These are phyloP conservation scores for Microtus richardsoni DNA, from an alignment of 2,113 vertebrate genomes.

Conservation along the genomic window DNA sequence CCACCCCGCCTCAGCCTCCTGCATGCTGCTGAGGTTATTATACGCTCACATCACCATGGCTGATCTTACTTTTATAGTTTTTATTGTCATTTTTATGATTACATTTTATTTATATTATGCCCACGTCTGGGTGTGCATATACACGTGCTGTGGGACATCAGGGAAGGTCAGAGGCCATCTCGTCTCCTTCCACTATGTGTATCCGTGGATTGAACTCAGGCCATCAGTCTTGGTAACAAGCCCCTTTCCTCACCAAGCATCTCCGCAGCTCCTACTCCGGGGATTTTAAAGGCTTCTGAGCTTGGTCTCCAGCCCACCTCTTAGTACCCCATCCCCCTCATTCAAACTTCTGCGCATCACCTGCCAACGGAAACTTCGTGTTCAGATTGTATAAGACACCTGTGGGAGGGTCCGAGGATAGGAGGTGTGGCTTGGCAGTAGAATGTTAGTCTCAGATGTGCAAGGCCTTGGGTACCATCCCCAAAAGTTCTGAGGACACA, in stretches of 20 bases:
- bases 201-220: too few species aligned
- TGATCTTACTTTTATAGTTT: background rate
- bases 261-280: background rate
- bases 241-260: background rate
- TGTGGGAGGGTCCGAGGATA: conserved; percentile 13
- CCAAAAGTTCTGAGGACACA: conserved; percentile 21
- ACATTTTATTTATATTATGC: background rate
- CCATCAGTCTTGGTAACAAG: background rate
- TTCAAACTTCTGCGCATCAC: background rate
- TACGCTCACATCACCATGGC: background rate
- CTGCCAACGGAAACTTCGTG: background rate
- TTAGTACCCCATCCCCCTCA: conserved; percentile 12
- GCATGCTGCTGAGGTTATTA: background rate
- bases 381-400: background rate
- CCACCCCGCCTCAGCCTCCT: background rate
- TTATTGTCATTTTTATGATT: background rate
- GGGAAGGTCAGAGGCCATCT: background rate
- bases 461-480: background rate
- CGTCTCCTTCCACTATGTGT: background rate
- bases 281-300: conserved; percentile 12
- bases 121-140: background rate
- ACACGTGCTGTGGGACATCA: background rate
- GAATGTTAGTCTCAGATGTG: background rate
- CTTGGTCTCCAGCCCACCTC: conserved; percentile 38
- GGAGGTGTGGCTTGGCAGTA: too few species aligned